These are phyloP conservation scores for Callopanchax toddi DNA, from an alignment of 2,113 vertebrate species.

Conservation along the genomic window DNA sequence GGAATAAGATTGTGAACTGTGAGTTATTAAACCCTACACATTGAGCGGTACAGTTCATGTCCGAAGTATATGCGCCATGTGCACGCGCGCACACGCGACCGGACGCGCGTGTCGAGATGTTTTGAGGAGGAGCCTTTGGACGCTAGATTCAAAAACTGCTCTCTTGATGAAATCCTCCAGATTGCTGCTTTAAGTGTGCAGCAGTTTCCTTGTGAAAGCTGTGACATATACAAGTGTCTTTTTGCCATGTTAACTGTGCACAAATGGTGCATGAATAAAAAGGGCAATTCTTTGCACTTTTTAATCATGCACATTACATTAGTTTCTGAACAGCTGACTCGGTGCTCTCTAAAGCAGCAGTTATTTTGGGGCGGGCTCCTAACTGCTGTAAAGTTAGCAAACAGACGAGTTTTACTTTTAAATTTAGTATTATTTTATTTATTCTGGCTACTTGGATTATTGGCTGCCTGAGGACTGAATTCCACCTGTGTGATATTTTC, in stretches of 20 bases:
- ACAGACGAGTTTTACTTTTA: neutral
- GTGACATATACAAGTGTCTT: neutral
- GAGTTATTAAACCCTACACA: too few species aligned
- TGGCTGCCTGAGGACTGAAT: neutral
- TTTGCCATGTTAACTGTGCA: neutral
- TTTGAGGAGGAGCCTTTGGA: too few species aligned
- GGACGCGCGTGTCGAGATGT: too few species aligned
- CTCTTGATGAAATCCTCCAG: too few species aligned
- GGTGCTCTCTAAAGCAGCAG: neutral
- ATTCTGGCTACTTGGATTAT: neutral
- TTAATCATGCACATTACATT: neutral
- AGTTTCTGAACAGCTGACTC: too few species aligned
- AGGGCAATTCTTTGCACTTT: neutral
- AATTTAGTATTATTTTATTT: neutral
- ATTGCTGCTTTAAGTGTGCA: too few species aligned
- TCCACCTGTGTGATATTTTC: neutral
- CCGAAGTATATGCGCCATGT: too few species aligned
- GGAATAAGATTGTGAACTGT: too few species aligned
- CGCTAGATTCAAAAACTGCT: too few species aligned
- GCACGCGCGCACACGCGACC: too few species aligned
- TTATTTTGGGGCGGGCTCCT: neutral
- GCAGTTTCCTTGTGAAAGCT: neutral
- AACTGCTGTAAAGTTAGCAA: neutral
- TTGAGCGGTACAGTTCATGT: too few species aligned
- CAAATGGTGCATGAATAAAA: neutral